Evolutionary conservation across 2,888 invertebrate species (phyloP).

Genomic region (Caenorhabditis macrosperma): DNA sequence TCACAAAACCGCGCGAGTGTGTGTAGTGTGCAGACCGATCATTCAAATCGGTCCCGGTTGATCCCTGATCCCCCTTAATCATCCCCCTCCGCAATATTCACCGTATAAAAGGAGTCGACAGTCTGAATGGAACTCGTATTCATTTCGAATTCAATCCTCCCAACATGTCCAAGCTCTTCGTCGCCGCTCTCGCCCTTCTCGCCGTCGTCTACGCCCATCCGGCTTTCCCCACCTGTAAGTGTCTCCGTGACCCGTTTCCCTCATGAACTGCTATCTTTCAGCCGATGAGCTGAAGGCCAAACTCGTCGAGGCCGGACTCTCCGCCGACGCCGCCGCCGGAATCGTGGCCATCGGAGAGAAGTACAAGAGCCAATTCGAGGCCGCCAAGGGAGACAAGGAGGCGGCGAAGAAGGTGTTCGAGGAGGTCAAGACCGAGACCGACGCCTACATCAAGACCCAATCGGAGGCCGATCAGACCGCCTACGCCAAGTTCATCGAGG

Average conservation of each 20-base stretch:
- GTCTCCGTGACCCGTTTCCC: background rate
- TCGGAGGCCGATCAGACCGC: conserved; percentile 34
- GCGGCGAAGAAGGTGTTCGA: conserved; percentile 2
- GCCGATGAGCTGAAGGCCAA: background rate
- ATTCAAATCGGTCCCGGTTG: no score
- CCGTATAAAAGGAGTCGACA: no score
- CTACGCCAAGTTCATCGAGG: conserved; percentile 32
- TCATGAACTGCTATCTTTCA: no score
- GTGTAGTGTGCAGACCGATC: no score
- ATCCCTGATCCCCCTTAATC: no score
- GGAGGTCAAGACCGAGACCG: conserved; percentile 22
- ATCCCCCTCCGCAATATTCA: no score
- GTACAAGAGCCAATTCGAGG: background rate
- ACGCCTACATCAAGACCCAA: conserved; percentile 36
- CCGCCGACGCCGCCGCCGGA: background rate
- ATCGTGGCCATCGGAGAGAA: conserved; percentile 5
- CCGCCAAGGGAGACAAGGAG: conserved; percentile 3
- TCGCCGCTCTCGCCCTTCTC: conserved; percentile 29
- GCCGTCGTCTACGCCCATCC: conserved; percentile 22
- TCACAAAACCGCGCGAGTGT: no score
- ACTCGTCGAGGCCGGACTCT: background rate
- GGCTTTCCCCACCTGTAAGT: background rate
- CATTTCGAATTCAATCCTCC: conserved; percentile 27
- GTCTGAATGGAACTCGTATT: background rate
- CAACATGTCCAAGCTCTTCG: conserved; percentile 34